Evolutionary conservation across 1,140 invertebrate species (phyloP), one percentile per base, ranked within the genome.

Genomic region (Nautilus pompilius): DNA sequence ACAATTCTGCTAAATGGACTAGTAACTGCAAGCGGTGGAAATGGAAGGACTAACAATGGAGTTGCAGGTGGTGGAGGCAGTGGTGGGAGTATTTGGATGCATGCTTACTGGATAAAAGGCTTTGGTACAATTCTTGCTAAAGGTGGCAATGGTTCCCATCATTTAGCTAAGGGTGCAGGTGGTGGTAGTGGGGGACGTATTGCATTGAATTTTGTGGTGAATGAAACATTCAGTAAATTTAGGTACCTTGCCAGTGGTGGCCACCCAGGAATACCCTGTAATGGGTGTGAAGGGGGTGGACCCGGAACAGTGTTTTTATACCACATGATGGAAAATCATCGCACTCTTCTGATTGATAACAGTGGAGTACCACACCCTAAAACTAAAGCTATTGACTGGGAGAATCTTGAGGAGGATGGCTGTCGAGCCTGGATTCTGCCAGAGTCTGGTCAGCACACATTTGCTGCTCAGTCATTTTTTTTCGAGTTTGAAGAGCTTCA

Each of bases 401-500:
- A 63, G 2, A 60, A 74, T 55, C 36, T 67, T 10, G 46, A 46
- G 29, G 26, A 66, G 58, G 72, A 74, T 48, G 72, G 73, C 10
- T 60, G 69, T 5, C 54, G 75, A 15, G 71, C 75, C 10, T 77
- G 75, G 75, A 74, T 77, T 59, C 59, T 77, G 45, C 73, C 75
- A 5, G 48, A 68, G 22, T 77, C 75, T 51, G 75, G 73, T 10
- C 28, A 61, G 3, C 68, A 75, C 63, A 65, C 33, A 13, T 75
- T 75, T 62, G 73, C 75, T 46, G 33, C 22, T 10, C 49, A 51
- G 3, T 28, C 58, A 26, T 66, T 68, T 56, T 41, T 36, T 8
- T 75, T 68, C 34, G 45, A 63, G 22, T 77, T 77, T 68, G 75
- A 77, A 53, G 75, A 77, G 48, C 57, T 77, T 5, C 75, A 77